These are phyloP conservation scores for Sweltsa coloradensis DNA, from an alignment of 1,140 invertebrate species.

Conservation along the genomic window DNA sequence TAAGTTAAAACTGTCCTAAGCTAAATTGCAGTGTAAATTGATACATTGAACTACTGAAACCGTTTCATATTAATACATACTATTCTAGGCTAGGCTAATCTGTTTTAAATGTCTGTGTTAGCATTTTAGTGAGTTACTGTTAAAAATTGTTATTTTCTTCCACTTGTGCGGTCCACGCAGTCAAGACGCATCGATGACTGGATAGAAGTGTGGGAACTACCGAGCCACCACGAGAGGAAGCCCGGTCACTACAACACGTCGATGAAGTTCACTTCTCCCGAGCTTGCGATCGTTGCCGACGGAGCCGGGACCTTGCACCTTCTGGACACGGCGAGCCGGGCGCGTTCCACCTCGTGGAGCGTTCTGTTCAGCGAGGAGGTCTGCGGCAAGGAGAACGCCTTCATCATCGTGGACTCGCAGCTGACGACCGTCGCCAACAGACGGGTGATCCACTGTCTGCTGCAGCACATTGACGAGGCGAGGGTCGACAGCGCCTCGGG, in stretches of 20 bases:
- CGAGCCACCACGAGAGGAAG: constrained; percentile 29
- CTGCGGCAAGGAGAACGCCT: constrained; percentile 12
- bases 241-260: constrained; percentile 48
- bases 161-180: too few relatives aligned
- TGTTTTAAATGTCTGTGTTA: too few relatives aligned
- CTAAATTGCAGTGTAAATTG: too few relatives aligned
- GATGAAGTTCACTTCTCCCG: constrained; percentile 43
- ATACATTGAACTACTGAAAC: too few relatives aligned
- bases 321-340: constrained; percentile 39
- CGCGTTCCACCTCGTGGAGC: constrained; percentile 18
- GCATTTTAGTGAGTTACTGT: too few relatives aligned
- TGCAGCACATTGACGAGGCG: constrained; percentile 27
- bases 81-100: too few relatives aligned
- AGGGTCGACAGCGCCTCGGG: too few relatives aligned
- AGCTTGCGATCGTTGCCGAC: constrained; percentile 49
- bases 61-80: too few relatives aligned
- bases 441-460: constrained; percentile 20
- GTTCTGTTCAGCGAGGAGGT: constrained; percentile 18
- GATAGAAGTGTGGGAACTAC: constrained; percentile 38
- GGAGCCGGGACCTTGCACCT: constrained; percentile 50
- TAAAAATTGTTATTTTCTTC: too few relatives aligned
- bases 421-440: constrained; percentile 7
- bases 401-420: constrained; percentile 10
- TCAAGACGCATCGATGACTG: constrained; percentile 30
- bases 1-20: too few relatives aligned